Base-by-base conservation (phyloP, 2,113 vertebrate genomes). In the Odontesthes bonariensis region DNA sequence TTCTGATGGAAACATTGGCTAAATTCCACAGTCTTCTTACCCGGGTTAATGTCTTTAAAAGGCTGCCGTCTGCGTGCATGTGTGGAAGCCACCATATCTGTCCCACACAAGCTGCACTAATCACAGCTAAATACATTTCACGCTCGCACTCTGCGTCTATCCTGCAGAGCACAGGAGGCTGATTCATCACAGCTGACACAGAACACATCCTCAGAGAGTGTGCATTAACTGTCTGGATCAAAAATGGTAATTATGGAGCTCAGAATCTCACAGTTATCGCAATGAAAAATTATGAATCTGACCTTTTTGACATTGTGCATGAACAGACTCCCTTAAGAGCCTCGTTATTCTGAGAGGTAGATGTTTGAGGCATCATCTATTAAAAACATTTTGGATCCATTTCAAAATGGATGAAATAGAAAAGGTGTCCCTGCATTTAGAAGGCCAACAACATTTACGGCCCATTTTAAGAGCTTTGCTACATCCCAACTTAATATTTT, bases 1-100 rank as follows among this genome's bases (percentile, higher is more conserved):
- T 73, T 75, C 49, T 85, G 79, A 90, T 90, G 83, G 77, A 35
- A 75, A 72, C 47, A 71, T 68, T 88, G 88, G 86, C 83, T 76
- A 53, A 23, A 33, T 42, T 82, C 83, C 86, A 87, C 62, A n/a
- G 7, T 72, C 72, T 64, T 86, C 46, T n/a, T 17, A 23, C 56
- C 14, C 3, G 19, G 44, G 59, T 72, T 70, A 46, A 52, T 59
- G 75, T 69, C 33, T 79, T 52, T 38, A 17, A 12, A 47, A 20
- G 40, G 9, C 35, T 63, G 5, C 14, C 44, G 49, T 53, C 17
- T 20, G 35, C 16, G 42, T 33, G 31, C 49, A 54, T 55, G 47
- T 52, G 42, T 12, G 47, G 0, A 12, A 20, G 44, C 1, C 12
- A 14, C 11, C 19, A 40, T 61, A 58, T 69, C 55, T 35, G 54